Base-by-base conservation (phyloP, 2,888 invertebrate genomes). In the Leptodirus hochenwartii region DNA sequence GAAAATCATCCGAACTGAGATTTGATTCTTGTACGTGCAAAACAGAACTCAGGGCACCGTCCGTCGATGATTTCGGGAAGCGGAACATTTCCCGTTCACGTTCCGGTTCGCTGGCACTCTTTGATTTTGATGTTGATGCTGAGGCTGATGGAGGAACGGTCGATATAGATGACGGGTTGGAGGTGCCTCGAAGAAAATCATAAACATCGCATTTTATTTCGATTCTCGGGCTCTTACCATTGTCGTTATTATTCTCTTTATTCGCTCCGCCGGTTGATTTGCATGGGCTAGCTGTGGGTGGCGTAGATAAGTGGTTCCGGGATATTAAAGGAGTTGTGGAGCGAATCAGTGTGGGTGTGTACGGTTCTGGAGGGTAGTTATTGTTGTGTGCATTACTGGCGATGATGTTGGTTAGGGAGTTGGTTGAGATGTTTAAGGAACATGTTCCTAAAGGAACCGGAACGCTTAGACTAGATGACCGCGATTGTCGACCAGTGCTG, bases 61-160 rank as follows among this genome's bases (percentile, higher is more conserved):
- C 64, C 9, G 64, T 64, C 12, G 64, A 63, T 5, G 64, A 64
- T 45, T 63, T 63, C 10, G 63, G 63, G 44, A 65, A 64, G 35
- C 61, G 53, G 41, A 56, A 57, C 53, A 61, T 58, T 43, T 61
- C 61, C 30, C 59, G 46, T 42, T 61, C 62, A 6, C 61, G 46
- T 43, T 63, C 62, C 2, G 61, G 59, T 43, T 61, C 61, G 38
- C 51, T 61, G 20, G 62, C 62, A 35, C 61, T 61, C 39, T 59
- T 60, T 4, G 60, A 54, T 41, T 58, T 57, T 12, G 50, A 46
- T 13, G 49, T 50, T 28, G 49, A 38, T 10, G 31, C 16, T 4
- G 31, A 15, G 6, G 20, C 20, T 8, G 20, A 20, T 20, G 6
- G 6, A 20, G 6, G 6, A n/a, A 8, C n/a, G 20, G 20, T 20